Evolutionary conservation across 2,797 vertebrate genomes (phyloP).

Genomic region (Premnoplex brunnescens): DNA sequence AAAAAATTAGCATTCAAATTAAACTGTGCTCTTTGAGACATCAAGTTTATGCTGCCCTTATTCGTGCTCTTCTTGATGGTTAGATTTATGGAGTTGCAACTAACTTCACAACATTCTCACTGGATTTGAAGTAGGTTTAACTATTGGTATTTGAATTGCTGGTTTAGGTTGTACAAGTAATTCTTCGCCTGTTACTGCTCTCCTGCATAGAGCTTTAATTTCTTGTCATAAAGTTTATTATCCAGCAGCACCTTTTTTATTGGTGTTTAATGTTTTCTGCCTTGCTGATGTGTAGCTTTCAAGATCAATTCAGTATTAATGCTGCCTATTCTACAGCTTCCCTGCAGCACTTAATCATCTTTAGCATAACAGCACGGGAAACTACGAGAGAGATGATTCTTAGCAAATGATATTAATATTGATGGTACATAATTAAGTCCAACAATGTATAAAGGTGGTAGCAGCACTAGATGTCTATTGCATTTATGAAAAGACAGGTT

Average conservation of each 20-base stretch:
- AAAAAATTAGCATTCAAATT: not conserved
- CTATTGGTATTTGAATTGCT: not conserved
- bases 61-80: not conserved
- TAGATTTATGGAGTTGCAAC: not conserved
- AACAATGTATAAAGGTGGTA: not conserved
- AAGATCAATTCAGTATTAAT: not conserved
- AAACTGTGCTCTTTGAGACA: not conserved
- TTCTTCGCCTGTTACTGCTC: not conserved
- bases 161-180: not conserved
- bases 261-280: not conserved
- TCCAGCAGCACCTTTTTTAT: not conserved
- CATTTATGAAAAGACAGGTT: not conserved
- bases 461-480: not conserved
- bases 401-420: constrained; percentile 37
- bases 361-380: not conserved
- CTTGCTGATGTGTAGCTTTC: not conserved
- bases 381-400: not conserved
- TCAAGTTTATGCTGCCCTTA: not conserved
- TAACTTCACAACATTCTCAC: not conserved
- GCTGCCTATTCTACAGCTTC: not conserved
- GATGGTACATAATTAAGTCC: not conserved
- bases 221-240: not conserved
- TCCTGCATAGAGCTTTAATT: not conserved
- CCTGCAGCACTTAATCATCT: constrained; percentile 7
- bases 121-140: not conserved